Conservation (phyloP, 2,888 invertebrate genomes). For the Coenonympha arcania region DNA sequence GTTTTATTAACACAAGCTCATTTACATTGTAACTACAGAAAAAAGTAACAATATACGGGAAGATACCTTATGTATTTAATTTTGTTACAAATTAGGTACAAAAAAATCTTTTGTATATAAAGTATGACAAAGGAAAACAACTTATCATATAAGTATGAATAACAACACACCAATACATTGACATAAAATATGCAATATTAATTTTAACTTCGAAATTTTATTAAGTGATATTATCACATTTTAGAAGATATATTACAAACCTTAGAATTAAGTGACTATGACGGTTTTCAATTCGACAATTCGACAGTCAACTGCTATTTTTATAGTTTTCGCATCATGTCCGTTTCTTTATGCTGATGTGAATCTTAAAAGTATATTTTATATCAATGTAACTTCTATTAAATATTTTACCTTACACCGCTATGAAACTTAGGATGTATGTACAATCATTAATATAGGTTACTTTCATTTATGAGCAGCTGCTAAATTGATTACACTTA, state of each 20-base stretch:
- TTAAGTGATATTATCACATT: neutral
- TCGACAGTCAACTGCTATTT: too few species aligned
- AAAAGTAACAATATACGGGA: neutral
- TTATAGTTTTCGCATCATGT: neutral
- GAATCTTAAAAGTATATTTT: constrained; percentile 10
- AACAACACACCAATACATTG: neutral
- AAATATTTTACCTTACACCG: constrained; percentile 1
- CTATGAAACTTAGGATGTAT: neutral
- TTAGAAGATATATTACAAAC: neutral
- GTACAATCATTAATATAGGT: neutral
- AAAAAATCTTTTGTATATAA: neutral
- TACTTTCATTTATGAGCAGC: constrained; percentile 2
- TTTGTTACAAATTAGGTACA: neutral
- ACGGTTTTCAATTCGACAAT: too few species aligned
- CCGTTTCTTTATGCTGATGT: neutral
- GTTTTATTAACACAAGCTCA: neutral
- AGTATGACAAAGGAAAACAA: neutral
- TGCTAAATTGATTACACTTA: neutral
- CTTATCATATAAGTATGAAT: neutral
- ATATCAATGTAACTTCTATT: constrained; percentile 1
- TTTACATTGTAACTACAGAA: neutral
- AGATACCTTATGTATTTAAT: neutral
- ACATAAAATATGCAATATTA: constrained; percentile 2
- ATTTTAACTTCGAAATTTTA: neutral
- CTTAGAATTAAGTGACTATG: neutral